These are phyloP conservation scores for Chamaetylas fuelleborni DNA, from an alignment of 2,113 vertebrate genomes.

Conservation along the genomic window DNA sequence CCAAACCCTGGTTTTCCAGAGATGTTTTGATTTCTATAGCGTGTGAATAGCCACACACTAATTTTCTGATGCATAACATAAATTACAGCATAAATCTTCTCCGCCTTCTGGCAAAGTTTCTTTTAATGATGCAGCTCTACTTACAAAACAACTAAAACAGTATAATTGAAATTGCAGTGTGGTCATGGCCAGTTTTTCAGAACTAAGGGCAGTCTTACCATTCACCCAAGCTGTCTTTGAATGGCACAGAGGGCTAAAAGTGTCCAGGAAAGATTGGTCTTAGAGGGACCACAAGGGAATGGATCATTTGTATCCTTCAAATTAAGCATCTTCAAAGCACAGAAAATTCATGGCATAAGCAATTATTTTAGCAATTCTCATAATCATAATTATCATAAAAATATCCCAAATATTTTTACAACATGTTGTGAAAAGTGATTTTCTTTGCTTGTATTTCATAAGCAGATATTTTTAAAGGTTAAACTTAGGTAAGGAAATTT, in stretches of 20 bases:
- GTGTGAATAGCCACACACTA: background rate
- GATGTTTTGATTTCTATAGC: background rate
- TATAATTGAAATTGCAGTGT: background rate
- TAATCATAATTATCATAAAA: background rate
- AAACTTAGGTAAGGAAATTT: background rate
- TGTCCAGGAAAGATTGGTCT: accelerated
- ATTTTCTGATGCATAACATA: background rate
- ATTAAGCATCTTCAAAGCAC: background rate
- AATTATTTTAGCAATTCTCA: background rate
- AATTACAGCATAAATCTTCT: background rate
- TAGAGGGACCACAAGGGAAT: background rate
- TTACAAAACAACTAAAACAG: background rate
- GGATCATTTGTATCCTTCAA: background rate
- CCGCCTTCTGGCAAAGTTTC: background rate
- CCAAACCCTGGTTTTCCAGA: background rate
- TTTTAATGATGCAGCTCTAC: background rate
- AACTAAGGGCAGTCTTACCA: background rate
- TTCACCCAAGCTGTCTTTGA: background rate
- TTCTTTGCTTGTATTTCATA: background rate
- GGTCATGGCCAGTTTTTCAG: background rate
- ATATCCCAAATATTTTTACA: background rate
- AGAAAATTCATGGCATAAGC: background rate
- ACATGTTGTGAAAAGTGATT: background rate
- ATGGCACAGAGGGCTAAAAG: background rate
- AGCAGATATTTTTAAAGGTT: background rate